Evolutionary conservation across 2,113 vertebrate species (phyloP).

Genomic region (Oreamnos americanus): DNA sequence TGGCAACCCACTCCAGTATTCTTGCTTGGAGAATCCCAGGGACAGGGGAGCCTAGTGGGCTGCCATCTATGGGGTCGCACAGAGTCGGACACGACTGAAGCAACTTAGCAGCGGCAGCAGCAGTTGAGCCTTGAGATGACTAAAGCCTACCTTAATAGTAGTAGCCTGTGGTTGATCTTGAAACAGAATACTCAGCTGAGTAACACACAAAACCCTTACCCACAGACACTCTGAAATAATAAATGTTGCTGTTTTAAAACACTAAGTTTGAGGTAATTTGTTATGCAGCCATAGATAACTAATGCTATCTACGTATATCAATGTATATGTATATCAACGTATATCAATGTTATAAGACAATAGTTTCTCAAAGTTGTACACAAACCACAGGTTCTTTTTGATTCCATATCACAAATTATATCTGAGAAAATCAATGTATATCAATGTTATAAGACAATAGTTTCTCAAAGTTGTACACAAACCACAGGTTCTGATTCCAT

Average conservation of each 20-base stretch:
- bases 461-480: conserved; percentile 17
- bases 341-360: neutral
- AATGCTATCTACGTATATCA: too few species aligned
- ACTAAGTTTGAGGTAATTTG: neutral
- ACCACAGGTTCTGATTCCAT: neutral
- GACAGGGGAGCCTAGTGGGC: too few species aligned
- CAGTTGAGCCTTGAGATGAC: neutral
- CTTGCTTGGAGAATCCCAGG: too few species aligned
- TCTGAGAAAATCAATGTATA: neutral
- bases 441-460: neutral
- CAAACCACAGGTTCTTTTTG: neutral
- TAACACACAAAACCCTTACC: neutral
- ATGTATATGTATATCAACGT: neutral
- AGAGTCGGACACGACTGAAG: too few species aligned
- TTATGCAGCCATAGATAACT: neutral
- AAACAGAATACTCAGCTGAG: neutral
- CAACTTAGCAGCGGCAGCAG: too few species aligned
- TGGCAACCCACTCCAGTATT: too few species aligned
- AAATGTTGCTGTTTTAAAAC: conserved; percentile 7
- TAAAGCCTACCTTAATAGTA: neutral
- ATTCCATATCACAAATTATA: neutral
- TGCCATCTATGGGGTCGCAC: too few species aligned
- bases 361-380: conserved; percentile 8
- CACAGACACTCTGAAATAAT: conserved; percentile 3
- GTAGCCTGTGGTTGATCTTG: neutral